Percentiles rank a stretch among this genome's conserved stretches.
phyloP scores from a whole-genome alignment of 2,797 vertebrate species.

The Neopelma chrysocephalum region DNA sequence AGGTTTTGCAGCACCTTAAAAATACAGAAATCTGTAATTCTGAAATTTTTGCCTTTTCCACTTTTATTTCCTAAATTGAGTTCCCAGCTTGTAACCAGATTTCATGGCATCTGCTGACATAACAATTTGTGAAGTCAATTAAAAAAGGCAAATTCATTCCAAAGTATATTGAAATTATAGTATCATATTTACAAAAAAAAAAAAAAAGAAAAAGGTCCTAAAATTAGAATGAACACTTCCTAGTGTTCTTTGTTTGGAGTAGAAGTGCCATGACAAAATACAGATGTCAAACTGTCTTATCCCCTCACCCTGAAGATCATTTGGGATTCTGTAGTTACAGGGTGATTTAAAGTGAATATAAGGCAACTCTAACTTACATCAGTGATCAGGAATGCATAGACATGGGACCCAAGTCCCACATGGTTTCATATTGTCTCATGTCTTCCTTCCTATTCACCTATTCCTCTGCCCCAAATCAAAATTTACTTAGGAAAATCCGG shows the following conservation, averaged over 20 bases:
- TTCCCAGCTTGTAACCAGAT: not conserved
- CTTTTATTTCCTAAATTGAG: not conserved
- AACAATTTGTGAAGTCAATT: not conserved
- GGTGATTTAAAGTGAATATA: not conserved
- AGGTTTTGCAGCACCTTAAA: not conserved
- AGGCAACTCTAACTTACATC: not conserved
- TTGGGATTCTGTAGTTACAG: not conserved
- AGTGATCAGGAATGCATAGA: not conserved
- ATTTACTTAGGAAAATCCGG: not conserved
- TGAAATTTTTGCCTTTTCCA: not conserved
- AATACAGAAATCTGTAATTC: not conserved
- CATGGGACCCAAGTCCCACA: not conserved
- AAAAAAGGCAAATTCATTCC: not conserved
- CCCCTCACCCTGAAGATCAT: not conserved
- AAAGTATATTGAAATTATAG: not conserved
- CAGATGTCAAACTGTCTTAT: not conserved
- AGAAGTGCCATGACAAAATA: not conserved
- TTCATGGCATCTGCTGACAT: not conserved
- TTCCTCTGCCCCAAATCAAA: not conserved
- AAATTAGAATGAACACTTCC: not conserved
- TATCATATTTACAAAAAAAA: not conserved
- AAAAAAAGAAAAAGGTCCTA: not conserved
- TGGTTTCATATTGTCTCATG: not conserved
- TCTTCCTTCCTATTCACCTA: not conserved
- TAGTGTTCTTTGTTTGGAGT: not conserved